Base-by-base conservation (phyloP, 2,113 vertebrate genomes). In the Archocentrus centrarchus region DNA sequence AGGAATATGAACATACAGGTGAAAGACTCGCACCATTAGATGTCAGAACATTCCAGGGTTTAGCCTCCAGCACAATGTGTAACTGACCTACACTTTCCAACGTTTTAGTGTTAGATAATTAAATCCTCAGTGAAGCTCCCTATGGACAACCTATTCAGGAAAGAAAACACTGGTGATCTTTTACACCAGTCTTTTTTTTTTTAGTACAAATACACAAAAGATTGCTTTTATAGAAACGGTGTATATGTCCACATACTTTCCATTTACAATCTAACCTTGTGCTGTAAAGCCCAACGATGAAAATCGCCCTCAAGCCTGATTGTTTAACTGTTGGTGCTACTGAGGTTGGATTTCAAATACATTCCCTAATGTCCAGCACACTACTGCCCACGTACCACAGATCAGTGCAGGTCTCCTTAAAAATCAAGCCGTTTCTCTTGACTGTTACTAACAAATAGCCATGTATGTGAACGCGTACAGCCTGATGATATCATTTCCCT, bases 41-140 rank as follows among this genome's bases (percentile, higher is more conserved):
- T 82, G 58, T 59, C 75, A 75, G 32, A 88, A 91, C 94, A 95
- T 93, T 95, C 93, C 93, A 93, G 86, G 86, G 81, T 92, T 88
- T 61, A 87, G 55, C 75, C 68, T 82, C 80, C 87, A 90, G 92
- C 91, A 91, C 93, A 93, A 91, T 14, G 39, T 75, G 53, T 66
- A 39, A 75, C 68, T 27, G 59, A 79, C 78, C 82, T 68, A 39
- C 59, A 68, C 53, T 64, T 82, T 50, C 59, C 55, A 75, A 3
- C 22, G 8, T 91, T 59, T 70, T 11, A 59, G 24, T 24, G 18
- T 70, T 59, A 17, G 22, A 79, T 57, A 68, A 78, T 58, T 55
- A 24, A 59, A 81, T 64, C 64, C 79, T 92, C 86, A 91, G 81
- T 39, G 61, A 64, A 75, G 24, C 75, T 81, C 83, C 70, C 55